phyloP scores from a whole-genome alignment of 35 echinoderm and acorn worm species.

The Ptychodera flava region DNA sequence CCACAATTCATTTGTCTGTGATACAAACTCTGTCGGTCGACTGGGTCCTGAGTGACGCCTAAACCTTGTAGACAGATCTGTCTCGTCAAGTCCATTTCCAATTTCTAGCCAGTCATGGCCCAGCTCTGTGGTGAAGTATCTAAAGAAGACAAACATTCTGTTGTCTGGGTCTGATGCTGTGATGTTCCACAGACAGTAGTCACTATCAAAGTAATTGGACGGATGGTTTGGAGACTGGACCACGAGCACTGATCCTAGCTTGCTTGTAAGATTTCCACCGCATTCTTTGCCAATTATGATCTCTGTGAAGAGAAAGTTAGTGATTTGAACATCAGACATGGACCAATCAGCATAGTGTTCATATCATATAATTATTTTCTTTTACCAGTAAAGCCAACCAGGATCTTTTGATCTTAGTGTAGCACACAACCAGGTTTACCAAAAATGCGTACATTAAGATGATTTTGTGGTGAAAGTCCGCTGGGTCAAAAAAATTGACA shows the following conservation, averaged over 20 bases:
- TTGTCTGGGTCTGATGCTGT: not conserved
- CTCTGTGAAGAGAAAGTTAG: too few relatives aligned
- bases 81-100: slow-evolving; percentile 38
- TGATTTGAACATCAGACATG: too few relatives aligned
- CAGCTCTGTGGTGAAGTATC: slow-evolving; percentile 31
- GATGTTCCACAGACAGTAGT: slow-evolving; percentile 62
- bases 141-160: not conserved
- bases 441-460: too few relatives aligned
- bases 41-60: slow-evolving; percentile 31
- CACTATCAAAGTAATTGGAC: slow-evolving; percentile 32
- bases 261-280: not conserved
- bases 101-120: slow-evolving; percentile 59
- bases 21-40: slow-evolving; percentile 14
- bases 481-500: too few relatives aligned
- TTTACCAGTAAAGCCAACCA: too few relatives aligned
- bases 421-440: too few relatives aligned
- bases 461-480: too few relatives aligned
- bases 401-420: too few relatives aligned
- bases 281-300: not conserved
- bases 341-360: too few relatives aligned
- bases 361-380: too few relatives aligned
- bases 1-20: slow-evolving; percentile 49
- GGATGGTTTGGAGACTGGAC: slow-evolving; percentile 69
- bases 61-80: slow-evolving; percentile 40
- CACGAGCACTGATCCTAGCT: slow-evolving; percentile 14